Conservation (phyloP, 1,140 invertebrate genomes). For the Vollenhovia emeryi region DNA sequence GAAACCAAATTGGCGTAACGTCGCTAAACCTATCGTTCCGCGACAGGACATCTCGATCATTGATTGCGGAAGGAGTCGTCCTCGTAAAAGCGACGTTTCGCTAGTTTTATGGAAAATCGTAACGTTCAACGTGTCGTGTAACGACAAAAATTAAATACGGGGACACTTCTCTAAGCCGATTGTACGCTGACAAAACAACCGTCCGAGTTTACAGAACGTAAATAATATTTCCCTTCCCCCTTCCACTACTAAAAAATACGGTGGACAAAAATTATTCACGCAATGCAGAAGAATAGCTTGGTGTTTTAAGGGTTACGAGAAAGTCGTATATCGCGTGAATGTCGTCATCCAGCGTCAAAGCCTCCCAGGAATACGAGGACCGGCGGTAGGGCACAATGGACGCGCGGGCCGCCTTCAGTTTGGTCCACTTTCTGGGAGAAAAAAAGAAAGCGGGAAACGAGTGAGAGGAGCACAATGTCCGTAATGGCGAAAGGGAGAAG, state of each 20-base stretch:
- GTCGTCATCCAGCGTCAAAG: constrained; percentile 1
- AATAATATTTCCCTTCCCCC: not conserved
- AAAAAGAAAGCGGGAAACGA: constrained; percentile 37
- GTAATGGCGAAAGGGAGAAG: constrained; percentile 24
- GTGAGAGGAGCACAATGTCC: constrained; percentile 16
- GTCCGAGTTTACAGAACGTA: not conserved
- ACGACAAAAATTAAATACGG: not conserved
- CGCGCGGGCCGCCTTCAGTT: constrained; percentile 39
- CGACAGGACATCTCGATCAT: not conserved
- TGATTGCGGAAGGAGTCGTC: not conserved
- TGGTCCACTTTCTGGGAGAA: constrained; percentile 52
- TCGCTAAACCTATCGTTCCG: not conserved
- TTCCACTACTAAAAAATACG: not conserved
- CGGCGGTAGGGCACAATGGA: constrained; percentile 21
- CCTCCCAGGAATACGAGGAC: constrained; percentile 4
- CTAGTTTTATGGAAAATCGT: not conserved
- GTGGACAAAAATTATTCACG: not conserved
- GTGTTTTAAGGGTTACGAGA: not conserved
- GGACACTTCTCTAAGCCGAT: not conserved
- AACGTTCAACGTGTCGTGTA: not conserved
- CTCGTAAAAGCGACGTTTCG: not conserved
- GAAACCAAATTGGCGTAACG: constrained; percentile 32
- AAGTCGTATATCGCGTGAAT: not conserved
- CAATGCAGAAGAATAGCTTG: not conserved
- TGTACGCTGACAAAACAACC: not conserved